Evolutionary conservation across 2,113 vertebrate genomes (phyloP).

Genomic region (Sylvilagus bachmani): DNA sequence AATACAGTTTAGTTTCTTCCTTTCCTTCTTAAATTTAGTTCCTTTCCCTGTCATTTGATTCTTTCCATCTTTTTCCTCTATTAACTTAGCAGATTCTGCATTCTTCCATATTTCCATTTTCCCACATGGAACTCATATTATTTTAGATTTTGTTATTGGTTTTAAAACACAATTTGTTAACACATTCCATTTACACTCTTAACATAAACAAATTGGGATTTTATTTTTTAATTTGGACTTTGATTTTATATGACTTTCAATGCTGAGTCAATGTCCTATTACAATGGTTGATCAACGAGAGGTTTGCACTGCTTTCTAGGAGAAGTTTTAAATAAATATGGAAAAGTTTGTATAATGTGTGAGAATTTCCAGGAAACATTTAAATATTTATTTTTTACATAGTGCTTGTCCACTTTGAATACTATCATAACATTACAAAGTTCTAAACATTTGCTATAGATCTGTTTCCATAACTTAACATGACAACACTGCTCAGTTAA

Average conservation of each 20-base stretch:
- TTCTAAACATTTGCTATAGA: not conserved
- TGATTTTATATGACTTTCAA: slow-evolving; percentile 34
- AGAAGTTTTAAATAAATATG: not conserved
- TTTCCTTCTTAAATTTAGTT: not conserved
- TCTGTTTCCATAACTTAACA: not conserved
- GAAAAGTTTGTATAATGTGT: not conserved
- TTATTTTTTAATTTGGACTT: slow-evolving; percentile 1
- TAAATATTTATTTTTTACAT: too few species aligned
- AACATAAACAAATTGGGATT: not conserved
- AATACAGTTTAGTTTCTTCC: not conserved
- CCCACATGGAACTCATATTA: not conserved
- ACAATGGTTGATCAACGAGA: slow-evolving; percentile 8
- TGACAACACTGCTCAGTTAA: not conserved
- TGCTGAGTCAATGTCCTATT: slow-evolving; percentile 1
- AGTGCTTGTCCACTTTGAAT: not conserved
- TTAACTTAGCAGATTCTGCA: not conserved
- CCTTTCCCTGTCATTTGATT: not conserved
- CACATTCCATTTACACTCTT: slow-evolving; percentile 46
- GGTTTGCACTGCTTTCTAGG: not conserved
- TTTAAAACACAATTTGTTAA: slow-evolving; percentile 31
- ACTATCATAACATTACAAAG: not conserved
- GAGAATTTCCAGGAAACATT: too few species aligned
- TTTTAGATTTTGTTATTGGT: slow-evolving; percentile 57
- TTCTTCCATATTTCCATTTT: not conserved
- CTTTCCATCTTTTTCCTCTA: not conserved